phyloP scores from a whole-genome alignment of 2,888 invertebrate genomes.

The Bhutanitis thaidina region DNA sequence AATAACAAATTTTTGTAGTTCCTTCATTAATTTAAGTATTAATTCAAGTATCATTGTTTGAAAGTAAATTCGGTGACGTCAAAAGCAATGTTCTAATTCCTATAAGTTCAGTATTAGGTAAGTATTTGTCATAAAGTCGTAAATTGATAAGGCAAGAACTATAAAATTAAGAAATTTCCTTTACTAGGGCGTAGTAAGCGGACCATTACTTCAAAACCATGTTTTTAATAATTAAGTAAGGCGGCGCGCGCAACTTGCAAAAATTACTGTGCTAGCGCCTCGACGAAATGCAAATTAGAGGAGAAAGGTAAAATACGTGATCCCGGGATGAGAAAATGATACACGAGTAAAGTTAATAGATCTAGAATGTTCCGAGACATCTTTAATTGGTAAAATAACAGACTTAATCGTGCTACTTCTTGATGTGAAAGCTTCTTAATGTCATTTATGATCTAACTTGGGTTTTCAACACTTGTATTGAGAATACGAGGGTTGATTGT shows the following conservation, averaged over 20 bases:
- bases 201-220: constrained; percentile 2
- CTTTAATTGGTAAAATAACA: constrained; percentile 18
- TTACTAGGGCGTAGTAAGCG: not conserved
- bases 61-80: too few species aligned
- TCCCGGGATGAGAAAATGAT: constrained; percentile 7
- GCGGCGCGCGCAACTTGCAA: constrained; percentile 36
- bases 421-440: constrained; percentile 1
- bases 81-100: too few species aligned
- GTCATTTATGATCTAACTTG: not conserved
- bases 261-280: constrained; percentile 49
- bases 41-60: too few species aligned
- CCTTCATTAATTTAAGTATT: too few species aligned
- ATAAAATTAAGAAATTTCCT: constrained; percentile 1
- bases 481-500: too few species aligned
- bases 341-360: constrained; percentile 7
- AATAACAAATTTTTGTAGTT: too few species aligned
- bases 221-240: constrained; percentile 30
- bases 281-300: constrained; percentile 52
- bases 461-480: not conserved
- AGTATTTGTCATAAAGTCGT: not conserved
- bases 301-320: constrained; percentile 37
- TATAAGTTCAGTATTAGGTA: too few species aligned
- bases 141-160: constrained; percentile 11
- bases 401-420: constrained; percentile 3
- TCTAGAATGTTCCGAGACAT: constrained; percentile 13